phyloP scores from a whole-genome alignment of 2,797 vertebrate species.

The Halcyon smyrnensis region DNA sequence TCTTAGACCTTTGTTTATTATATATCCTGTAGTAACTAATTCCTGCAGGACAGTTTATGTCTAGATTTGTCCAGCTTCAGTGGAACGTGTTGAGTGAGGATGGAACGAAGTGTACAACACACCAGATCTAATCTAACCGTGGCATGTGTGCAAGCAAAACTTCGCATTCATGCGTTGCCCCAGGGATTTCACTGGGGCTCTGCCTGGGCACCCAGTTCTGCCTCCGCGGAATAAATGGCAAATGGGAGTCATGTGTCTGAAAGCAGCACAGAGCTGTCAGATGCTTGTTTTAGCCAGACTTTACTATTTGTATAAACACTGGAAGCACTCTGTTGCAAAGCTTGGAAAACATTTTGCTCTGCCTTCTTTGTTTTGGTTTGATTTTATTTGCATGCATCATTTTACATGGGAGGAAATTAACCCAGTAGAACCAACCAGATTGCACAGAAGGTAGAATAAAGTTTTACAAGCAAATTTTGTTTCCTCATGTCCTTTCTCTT shows the following conservation, averaged over 20 bases:
- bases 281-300: slow-evolving; percentile 54
- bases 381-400: slow-evolving; percentile 37
- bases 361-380: slow-evolving; percentile 47
- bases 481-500: not conserved
- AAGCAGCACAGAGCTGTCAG: slow-evolving; percentile 32
- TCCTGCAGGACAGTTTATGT: slow-evolving; percentile 19
- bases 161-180: slow-evolving; percentile 4
- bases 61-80: not conserved
- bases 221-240: slow-evolving; percentile 15
- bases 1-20: not conserved
- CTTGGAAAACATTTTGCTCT: slow-evolving; percentile 52
- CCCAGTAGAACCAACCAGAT: not conserved
- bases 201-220: slow-evolving; percentile 35
- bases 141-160: slow-evolving; percentile 13
- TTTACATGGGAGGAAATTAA: slow-evolving; percentile 26
- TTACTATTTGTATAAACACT: slow-evolving; percentile 59
- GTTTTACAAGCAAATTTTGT: not conserved
- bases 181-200: slow-evolving; percentile 20
- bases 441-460: not conserved
- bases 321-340: slow-evolving; percentile 19
- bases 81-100: not conserved
- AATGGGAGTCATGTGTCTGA: slow-evolving; percentile 34
- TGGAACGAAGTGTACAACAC: not conserved
- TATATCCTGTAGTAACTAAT: slow-evolving; percentile 6
- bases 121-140: slow-evolving; percentile 27